Percentiles rank a stretch among this genome's conserved stretches.
phyloP scores from a whole-genome alignment of 2,888 invertebrate genomes.

The Dryadula phaetusa region DNA sequence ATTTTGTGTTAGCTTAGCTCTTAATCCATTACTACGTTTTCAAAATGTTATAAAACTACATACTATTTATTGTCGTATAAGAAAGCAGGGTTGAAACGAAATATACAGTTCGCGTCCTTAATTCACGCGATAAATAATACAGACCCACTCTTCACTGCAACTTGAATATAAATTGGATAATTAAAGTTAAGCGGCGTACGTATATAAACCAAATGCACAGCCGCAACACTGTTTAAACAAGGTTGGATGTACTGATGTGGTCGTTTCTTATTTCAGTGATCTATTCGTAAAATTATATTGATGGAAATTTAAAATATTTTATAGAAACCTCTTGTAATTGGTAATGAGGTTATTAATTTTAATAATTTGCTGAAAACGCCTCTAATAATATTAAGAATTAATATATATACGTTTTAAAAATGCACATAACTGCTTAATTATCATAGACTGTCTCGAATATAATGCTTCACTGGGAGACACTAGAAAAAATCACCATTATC shows the following conservation, averaged over 20 bases:
- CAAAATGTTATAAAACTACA: background rate
- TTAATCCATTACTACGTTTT: background rate
- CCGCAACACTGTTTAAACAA: constrained; percentile 51
- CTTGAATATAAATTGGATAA: constrained; percentile 79
- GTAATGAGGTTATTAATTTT: background rate
- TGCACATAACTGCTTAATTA: background rate
- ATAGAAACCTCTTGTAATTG: background rate
- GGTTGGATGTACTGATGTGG: constrained; percentile 11
- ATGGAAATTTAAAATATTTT: background rate
- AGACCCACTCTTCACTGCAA: constrained; percentile 73
- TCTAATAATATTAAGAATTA: too few relatives aligned
- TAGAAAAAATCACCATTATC: background rate
- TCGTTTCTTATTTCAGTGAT: constrained; percentile 13
- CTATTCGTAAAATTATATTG: too few relatives aligned
- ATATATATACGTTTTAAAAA: too few relatives aligned
- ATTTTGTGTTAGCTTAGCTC: too few relatives aligned
- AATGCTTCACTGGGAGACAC: background rate
- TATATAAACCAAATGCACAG: constrained; percentile 67
- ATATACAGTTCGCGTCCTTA: constrained; percentile 60
- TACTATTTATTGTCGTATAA: constrained; percentile 35
- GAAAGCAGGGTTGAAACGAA: constrained; percentile 51
- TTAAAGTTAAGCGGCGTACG: constrained; percentile 74
- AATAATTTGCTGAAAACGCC: background rate
- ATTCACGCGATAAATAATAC: constrained; percentile 73
- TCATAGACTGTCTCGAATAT: background rate